Percentiles rank a stretch among this genome's conserved stretches.
phyloP scores from a whole-genome alignment of 2,113 vertebrate species.

The Macheiramphus alcinus region DNA sequence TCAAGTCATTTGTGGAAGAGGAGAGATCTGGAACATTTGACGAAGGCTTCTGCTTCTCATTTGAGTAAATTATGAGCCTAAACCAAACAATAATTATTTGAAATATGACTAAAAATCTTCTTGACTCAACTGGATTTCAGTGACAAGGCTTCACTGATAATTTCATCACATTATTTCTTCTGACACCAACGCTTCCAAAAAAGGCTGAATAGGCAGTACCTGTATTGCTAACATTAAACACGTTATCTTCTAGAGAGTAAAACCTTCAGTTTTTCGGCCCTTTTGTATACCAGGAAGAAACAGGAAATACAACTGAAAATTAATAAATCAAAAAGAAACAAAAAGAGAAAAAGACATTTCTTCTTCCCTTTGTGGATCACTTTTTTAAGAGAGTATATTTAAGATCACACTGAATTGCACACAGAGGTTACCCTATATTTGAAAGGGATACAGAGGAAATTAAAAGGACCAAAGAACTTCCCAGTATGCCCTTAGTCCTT shows the following conservation, averaged over 20 bases:
- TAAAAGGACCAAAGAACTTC: neutral
- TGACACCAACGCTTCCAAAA: neutral
- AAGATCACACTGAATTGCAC: neutral
- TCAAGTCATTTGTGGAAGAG: neutral
- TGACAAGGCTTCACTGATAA: neutral
- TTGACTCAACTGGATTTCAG: neutral
- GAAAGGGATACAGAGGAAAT: neutral
- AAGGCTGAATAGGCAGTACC: neutral
- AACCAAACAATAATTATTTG: neutral
- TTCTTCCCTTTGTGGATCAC: neutral
- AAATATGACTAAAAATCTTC: neutral
- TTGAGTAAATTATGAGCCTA: neutral
- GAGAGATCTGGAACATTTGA: neutral
- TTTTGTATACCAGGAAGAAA: neutral
- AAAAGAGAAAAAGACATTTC: neutral
- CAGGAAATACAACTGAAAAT: neutral
- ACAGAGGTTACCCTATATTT: neutral
- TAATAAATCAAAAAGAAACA: neutral
- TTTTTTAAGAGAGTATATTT: neutral
- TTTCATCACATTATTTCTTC: neutral
- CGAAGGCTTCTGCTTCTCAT: neutral
- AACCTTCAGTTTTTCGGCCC: neutral
- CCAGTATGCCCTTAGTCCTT: neutral
- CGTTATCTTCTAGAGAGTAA: neutral
- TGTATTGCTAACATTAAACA: neutral